A percentile compares a stretch with the other conserved stretches of the same genome.
phyloP scores from a whole-genome alignment of 1,140 invertebrate species.

The Lepidotrigona ventralis region DNA sequence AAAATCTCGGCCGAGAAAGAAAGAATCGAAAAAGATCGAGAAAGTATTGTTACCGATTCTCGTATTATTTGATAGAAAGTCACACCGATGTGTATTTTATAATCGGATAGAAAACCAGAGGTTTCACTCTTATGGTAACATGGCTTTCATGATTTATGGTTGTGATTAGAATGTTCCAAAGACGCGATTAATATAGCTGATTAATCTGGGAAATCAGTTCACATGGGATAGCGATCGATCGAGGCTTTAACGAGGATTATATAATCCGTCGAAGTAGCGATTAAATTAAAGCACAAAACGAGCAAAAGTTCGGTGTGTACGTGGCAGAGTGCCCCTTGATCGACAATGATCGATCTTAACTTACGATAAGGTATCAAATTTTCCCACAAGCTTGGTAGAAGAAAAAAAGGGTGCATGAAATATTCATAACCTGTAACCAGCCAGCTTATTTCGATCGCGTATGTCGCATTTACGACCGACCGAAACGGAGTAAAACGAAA shows the following conservation, averaged over 20 bases:
- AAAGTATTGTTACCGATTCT: neutral
- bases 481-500: conserved; percentile 13
- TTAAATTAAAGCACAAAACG: neutral
- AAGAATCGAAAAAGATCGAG: neutral
- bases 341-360: neutral
- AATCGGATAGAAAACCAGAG: neutral
- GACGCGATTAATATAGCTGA: neutral
- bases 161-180: neutral
- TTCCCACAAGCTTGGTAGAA: neutral
- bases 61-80: neutral
- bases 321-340: neutral
- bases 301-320: neutral
- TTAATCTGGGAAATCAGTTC: conserved; percentile 25
- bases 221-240: neutral
- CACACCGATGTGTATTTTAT: neutral
- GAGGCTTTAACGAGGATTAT: conserved; percentile 12
- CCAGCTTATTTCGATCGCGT: neutral
- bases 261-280: neutral
- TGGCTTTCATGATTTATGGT: neutral
- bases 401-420: conserved; percentile 24
- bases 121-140: conserved; percentile 14
- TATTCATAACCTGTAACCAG: conserved; percentile 28
- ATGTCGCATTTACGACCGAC: neutral
- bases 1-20: neutral
- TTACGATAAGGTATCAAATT: neutral